Conservation (phyloP, 2,888 invertebrate species). For the Cerastis leucographa region DNA sequence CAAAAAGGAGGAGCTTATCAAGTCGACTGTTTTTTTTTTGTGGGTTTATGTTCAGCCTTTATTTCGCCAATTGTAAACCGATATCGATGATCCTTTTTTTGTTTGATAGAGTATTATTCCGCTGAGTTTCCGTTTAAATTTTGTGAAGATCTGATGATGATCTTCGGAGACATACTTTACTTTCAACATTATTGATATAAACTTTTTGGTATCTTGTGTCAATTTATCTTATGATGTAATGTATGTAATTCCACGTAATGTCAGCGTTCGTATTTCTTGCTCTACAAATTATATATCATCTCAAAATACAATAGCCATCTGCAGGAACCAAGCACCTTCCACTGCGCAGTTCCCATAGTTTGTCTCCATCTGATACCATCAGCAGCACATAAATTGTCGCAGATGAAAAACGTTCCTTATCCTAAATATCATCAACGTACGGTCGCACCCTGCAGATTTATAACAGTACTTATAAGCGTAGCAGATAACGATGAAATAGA, state of each 20-base stretch:
- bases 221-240: not conserved
- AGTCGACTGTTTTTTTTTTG: too few relatives aligned
- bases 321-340: constrained; percentile 27
- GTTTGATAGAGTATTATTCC: too few relatives aligned
- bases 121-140: too few relatives aligned
- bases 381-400: constrained; percentile 23
- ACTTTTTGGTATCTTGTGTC: not conserved
- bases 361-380: constrained; percentile 39
- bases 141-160: too few relatives aligned
- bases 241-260: not conserved
- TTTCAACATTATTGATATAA: not conserved
- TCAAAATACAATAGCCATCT: constrained; percentile 33
- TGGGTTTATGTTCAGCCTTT: too few relatives aligned
- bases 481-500: not conserved
- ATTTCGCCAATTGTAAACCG: too few relatives aligned
- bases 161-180: too few relatives aligned
- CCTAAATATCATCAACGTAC: constrained; percentile 45
- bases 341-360: constrained; percentile 32
- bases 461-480: not conserved
- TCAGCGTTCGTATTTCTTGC: not conserved
- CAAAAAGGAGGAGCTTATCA: too few relatives aligned
- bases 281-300: constrained; percentile 31
- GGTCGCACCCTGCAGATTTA: constrained; percentile 25
- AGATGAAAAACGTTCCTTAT: constrained; percentile 38
- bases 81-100: too few relatives aligned